Evolutionary conservation across 2,797 vertebrate species (phyloP).

Genomic region (Eulemur rubriventer): DNA sequence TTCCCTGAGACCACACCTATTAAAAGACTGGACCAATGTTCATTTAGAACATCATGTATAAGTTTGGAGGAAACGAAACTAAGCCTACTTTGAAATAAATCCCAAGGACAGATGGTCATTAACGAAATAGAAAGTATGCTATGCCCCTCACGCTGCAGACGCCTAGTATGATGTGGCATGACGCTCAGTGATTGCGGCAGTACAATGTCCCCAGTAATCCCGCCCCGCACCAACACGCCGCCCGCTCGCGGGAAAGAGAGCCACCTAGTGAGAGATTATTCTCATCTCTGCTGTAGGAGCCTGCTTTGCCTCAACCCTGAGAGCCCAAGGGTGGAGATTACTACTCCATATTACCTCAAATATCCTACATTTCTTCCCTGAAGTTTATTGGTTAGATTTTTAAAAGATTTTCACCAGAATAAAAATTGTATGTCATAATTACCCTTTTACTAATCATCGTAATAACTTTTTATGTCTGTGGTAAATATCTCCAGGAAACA

Average conservation of each 20-base stretch:
- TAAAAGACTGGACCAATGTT: background rate
- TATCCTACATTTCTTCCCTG: background rate
- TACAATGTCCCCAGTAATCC: background rate
- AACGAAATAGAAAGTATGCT: constrained; percentile 22
- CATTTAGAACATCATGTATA: background rate
- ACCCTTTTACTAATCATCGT: background rate
- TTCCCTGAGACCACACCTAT: background rate
- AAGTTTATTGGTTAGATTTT: background rate
- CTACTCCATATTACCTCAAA: background rate
- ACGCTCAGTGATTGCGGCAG: background rate
- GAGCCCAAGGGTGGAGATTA: background rate
- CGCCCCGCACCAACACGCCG: background rate
- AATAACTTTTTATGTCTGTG: background rate
- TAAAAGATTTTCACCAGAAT: constrained; percentile 19
- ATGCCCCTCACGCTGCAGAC: background rate
- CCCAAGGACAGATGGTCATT: background rate
- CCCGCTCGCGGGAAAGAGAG: constrained; percentile 52
- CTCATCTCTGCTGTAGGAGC: background rate
- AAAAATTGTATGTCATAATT: constrained; percentile 8
- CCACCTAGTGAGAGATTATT: constrained; percentile 64
- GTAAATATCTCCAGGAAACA: background rate
- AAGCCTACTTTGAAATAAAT: background rate
- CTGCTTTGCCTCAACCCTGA: background rate
- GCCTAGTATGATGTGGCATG: background rate
- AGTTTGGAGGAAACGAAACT: constrained; percentile 36